Evolutionary conservation across 1,140 invertebrate genomes (phyloP), one percentile per base, ranked within the genome.

Genomic region (Hylaeus volcanicus): DNA sequence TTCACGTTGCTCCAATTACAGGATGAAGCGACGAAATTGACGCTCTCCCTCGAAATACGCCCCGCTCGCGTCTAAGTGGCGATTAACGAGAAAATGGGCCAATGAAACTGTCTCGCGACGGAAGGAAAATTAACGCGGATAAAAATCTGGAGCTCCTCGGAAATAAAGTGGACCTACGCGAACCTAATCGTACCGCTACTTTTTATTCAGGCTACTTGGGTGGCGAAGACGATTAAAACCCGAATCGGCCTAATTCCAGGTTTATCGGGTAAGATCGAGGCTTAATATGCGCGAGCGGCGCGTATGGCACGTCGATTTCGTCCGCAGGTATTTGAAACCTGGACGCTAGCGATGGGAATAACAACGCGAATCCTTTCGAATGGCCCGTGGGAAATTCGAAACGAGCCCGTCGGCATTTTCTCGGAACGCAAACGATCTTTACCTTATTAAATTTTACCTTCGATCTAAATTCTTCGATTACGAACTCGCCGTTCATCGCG

Each of bases 1-100:
- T 55, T 90, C 86, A 88, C 83, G 83, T 81, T 79, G 85, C 68
- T 86, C 84, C 86, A 85, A 92, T 88, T 90, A 87, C 71, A 89
- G 82, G 60, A 87, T 85, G 26, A 26, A 26, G 26, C 51, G 69
- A 56, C 26, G 12, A 26, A 26, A 26, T 26, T 26, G 26, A 26
- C 0, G 26, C 26, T 26, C 26, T 26, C 26, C 26, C 0, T 26
- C 11, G 11, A 39, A 55, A 39, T 12, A 9, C 37, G 8, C 53
- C 0, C 58, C 58, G 4, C 9, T 64, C 55, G 77, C 68, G 70
- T 82, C 75, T 63, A 72, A 75, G 70, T 82, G 48, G 71, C 43
- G 41, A 55, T 43, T 74, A 71, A 84, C 55, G 56, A 78, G 64
- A 83, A 71, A 70, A 56, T 37, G 26, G 26, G 26, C 26, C 26